Base-by-base conservation (phyloP, 2,797 vertebrate species). In the Strix occidentalis region DNA sequence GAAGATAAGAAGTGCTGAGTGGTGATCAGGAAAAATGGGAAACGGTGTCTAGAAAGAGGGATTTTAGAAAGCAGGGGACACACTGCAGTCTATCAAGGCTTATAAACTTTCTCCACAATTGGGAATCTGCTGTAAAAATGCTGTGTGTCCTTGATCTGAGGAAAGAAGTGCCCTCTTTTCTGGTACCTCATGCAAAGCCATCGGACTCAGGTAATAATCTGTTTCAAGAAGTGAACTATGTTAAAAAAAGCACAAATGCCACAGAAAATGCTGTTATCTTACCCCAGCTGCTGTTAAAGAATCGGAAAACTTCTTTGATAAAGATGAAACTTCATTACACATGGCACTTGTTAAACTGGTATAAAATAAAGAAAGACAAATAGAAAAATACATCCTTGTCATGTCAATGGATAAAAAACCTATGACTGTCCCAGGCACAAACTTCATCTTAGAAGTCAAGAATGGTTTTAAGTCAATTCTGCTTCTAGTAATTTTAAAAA, bases 301-400 rank as follows among this genome's bases (percentile, higher is more conserved):
- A 83, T 98, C 98, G 3, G 98, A 98, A 97, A 99, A 99, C 97
- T 98, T 99, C 97, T 98, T 98, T 53, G 99, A 98, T 97, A 99
- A 98, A 89, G 98, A 98, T 57, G 98, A 97, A 86, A 99, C 99
- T 98, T 99, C 99, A 93, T 98, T 99, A 97, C 99, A 99, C 99
- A 99, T 99, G 82, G 99, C 99, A 91, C 97, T 97, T 39, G 99
- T 99, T 97, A 99, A 98, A 97, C 99, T 98, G 96, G 89, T 97
- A 94, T 53, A 57, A 92, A 84, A 80, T 87, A 82, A 69, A 89
- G 45, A 83, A 33, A 94, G 43, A 93, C 23, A 88, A 71, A 75
- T 56, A 58, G 61, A 58, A 93, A 90, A 90, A 64, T 54, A 75
- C 17, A 80, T 56, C 21, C 45, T 79, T 83, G 41, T 43, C 37